Percentiles rank a stretch among this genome's conserved stretches.
Evolutionary conservation across 2,113 vertebrate species (phyloP).

Genomic region (Pteropus alecto): DNA sequence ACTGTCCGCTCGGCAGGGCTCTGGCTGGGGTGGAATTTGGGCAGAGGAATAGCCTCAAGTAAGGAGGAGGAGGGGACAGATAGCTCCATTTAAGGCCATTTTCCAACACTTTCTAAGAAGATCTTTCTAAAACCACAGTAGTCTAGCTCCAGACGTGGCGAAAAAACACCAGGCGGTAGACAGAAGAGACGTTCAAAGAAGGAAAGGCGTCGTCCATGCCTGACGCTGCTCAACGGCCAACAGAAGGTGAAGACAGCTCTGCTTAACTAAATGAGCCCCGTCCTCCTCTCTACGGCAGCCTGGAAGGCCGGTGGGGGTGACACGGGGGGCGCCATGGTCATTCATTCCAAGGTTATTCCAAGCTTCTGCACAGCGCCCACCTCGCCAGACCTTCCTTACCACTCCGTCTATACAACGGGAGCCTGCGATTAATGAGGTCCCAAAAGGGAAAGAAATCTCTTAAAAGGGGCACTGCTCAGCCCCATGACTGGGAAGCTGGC

Average conservation of each 20-base stretch:
- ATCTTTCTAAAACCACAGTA: background rate
- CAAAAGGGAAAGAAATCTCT: background rate
- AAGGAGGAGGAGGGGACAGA: background rate
- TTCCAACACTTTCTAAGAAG: background rate
- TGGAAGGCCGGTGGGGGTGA: background rate
- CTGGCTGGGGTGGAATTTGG: background rate
- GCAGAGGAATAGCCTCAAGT: background rate
- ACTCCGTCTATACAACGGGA: background rate
- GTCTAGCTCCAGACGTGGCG: background rate
- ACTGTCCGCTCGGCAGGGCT: background rate
- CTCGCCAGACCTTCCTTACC: background rate
- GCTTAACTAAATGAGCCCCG: background rate
- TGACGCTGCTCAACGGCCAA: background rate
- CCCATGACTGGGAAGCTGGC: background rate
- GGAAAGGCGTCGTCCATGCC: background rate
- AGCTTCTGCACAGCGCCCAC: background rate
- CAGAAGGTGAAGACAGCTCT: background rate
- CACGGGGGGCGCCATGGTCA: accelerated
- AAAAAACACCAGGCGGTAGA: background rate
- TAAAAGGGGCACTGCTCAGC: background rate
- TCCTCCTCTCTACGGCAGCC: background rate
- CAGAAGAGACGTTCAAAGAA: background rate
- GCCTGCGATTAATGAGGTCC: background rate
- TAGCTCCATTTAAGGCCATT: background rate
- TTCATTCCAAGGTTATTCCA: background rate